Conservation (phyloP, 2,888 invertebrate species). For the Dendrolimus pini region DNA sequence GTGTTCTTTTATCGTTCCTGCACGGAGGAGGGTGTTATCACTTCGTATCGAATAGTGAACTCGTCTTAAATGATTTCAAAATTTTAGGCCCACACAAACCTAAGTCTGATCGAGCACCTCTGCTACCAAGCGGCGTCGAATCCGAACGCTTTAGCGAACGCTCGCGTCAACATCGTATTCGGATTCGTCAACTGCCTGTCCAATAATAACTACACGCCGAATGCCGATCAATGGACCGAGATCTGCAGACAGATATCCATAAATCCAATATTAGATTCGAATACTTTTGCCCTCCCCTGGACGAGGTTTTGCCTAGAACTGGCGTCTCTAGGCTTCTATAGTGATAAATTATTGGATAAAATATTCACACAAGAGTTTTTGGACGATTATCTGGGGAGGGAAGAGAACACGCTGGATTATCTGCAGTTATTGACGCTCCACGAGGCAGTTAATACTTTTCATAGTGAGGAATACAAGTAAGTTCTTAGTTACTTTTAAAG, state of each 20-base stretch:
- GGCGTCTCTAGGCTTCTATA: conserved; percentile 76
- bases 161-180: conserved; percentile 55
- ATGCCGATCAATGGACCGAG: conserved; percentile 60
- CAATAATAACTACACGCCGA: conserved; percentile 77
- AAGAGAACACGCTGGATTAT: conserved; percentile 57
- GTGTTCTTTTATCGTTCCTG: too few species aligned
- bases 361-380: conserved; percentile 72
- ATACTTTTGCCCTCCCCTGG: conserved; percentile 64
- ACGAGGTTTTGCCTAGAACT: conserved; percentile 73
- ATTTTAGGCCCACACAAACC: conserved; percentile 72
- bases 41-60: too few species aligned
- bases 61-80: background rate
- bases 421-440: conserved; percentile 71
- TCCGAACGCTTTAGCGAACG: conserved; percentile 45
- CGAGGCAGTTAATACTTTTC: conserved; percentile 69
- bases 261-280: conserved; percentile 49
- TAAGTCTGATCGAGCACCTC: conserved; percentile 76
- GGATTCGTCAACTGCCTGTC: conserved; percentile 74
- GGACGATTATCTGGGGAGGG: conserved; percentile 41
- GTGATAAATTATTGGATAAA: conserved; percentile 64
- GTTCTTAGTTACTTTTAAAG: too few species aligned
- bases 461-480: conserved; percentile 40
- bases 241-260: conserved; percentile 56
- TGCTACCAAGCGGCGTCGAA: conserved; percentile 60
- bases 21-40: too few species aligned